These are phyloP conservation scores for Lophotis ruficrista DNA, from an alignment of 2,113 vertebrate species.

Conservation along the genomic window DNA sequence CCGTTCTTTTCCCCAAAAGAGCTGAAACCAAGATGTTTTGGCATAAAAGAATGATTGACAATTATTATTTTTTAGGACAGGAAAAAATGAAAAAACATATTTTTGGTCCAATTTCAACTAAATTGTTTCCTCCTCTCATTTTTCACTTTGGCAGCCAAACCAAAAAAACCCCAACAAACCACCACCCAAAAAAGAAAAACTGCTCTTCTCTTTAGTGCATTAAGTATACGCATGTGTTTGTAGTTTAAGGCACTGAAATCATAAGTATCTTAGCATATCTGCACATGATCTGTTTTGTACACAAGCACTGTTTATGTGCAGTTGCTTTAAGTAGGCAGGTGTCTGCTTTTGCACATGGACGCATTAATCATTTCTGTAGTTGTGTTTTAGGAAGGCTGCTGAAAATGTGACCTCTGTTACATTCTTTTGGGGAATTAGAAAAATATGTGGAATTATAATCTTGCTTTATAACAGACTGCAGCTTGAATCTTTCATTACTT, in stretches of 20 bases:
- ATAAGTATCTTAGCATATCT: slow-evolving; percentile 8
- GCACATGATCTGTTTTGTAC: slow-evolving; percentile 4
- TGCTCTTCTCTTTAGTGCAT: background rate
- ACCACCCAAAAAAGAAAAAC: background rate
- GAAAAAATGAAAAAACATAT: slow-evolving; percentile 24
- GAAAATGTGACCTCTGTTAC: slow-evolving; percentile 33
- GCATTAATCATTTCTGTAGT: slow-evolving; percentile 55
- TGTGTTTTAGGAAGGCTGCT: slow-evolving; percentile 27
- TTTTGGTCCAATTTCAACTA: slow-evolving; percentile 41
- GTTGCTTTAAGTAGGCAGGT: slow-evolving; percentile 29
- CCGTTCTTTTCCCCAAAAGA: background rate
- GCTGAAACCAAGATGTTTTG: background rate
- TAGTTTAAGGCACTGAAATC: slow-evolving; percentile 14
- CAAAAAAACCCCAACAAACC: background rate
- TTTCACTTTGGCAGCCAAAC: slow-evolving; percentile 28
- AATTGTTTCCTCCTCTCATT: slow-evolving; percentile 52
- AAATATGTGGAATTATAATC: slow-evolving; percentile 36
- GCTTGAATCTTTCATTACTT: background rate
- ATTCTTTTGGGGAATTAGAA: slow-evolving; percentile 42
- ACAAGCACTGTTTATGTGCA: background rate
- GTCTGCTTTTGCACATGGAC: slow-evolving; percentile 45
- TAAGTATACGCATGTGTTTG: slow-evolving; percentile 42
- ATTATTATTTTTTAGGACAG: background rate
- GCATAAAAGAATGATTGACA: background rate
- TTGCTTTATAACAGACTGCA: slow-evolving; percentile 32